Conservation (phyloP, 2,113 vertebrate genomes). For the Pachyramphus minor region DNA sequence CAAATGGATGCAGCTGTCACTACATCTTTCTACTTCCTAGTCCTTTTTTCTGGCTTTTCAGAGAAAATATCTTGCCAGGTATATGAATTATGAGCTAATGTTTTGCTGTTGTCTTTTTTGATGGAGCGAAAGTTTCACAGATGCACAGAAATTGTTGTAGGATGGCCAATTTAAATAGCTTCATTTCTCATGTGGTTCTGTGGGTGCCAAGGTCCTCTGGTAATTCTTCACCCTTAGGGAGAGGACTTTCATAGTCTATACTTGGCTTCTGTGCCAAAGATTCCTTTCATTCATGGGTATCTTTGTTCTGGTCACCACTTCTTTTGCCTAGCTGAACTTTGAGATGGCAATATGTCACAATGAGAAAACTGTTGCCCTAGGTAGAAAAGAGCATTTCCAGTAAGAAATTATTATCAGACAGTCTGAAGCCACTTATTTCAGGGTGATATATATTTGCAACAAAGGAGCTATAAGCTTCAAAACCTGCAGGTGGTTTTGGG, state of each 20-base stretch:
- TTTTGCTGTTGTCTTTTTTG: background rate
- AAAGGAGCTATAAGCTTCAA: background rate
- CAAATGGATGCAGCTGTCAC: background rate
- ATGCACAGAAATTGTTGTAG: background rate
- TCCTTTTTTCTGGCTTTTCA: background rate
- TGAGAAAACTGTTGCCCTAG: background rate
- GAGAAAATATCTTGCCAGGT: background rate
- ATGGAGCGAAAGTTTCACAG: background rate
- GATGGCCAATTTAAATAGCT: background rate
- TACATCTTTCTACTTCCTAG: background rate
- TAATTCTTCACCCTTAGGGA: background rate
- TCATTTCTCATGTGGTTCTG: background rate
- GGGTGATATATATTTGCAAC: background rate
- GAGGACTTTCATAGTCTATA: background rate
- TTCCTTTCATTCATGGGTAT: background rate
- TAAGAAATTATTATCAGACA: background rate
- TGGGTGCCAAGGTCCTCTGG: background rate
- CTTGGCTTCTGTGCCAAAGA: background rate
- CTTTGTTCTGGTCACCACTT: background rate
- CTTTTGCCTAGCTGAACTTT: background rate
- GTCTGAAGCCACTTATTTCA: background rate
- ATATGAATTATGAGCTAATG: accelerated
- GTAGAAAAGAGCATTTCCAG: background rate
- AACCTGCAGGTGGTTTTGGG: background rate
- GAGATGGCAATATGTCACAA: background rate